Evolutionary conservation across 2,888 invertebrate species (phyloP), one percentile per base, ranked within the genome.

Genomic region (Xestoiulus laeticollis): DNA sequence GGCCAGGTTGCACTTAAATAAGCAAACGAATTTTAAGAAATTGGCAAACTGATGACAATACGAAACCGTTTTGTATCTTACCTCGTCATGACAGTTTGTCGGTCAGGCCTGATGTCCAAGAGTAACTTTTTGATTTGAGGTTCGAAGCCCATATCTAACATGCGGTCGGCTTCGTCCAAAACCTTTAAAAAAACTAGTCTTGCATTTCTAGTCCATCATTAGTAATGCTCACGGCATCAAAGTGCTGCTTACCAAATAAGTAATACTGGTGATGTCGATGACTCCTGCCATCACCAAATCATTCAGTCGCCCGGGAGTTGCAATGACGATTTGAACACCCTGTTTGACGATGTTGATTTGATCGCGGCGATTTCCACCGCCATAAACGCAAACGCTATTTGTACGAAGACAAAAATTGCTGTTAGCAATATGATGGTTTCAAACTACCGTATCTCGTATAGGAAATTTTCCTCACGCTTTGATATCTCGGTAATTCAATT

Each of bases 21-120:
- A 91, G 85, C 85, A 68, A 83, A 88, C 43, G n/a, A 19, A 43
- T 6, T 33, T 38, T 14, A 16, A 16, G 38, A 38, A 38, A 8
- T 5, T 1, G 38, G 8, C 38, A 14, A n/a, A 16, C 12, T 16
- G 14, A 32, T 14, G 8, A 19, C n/a, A 48, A 22, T 3, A 19
- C 38, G 32, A 68, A 22, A 33, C 22, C 0, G 33, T 33, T 87
- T 68, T 30, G 16, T 8, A 30, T 19, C 88, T 87, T 91, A 94
- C 94, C 96, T 96, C 0, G 98, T 99, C 98, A 99, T 98, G 0
- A 98, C 95, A n/a, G 97, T 97, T 92, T 99, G 98, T 87, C 98
- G 93, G 91, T 97, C 97, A 10, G 97, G 97, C 87, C 97, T 94
- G 32, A 97, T 94, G 91, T 96, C 95, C 88, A 96, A 93, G 89